Base-by-base conservation (phyloP, 2,888 invertebrate species). In the Ischnus inquisitorius region DNA sequence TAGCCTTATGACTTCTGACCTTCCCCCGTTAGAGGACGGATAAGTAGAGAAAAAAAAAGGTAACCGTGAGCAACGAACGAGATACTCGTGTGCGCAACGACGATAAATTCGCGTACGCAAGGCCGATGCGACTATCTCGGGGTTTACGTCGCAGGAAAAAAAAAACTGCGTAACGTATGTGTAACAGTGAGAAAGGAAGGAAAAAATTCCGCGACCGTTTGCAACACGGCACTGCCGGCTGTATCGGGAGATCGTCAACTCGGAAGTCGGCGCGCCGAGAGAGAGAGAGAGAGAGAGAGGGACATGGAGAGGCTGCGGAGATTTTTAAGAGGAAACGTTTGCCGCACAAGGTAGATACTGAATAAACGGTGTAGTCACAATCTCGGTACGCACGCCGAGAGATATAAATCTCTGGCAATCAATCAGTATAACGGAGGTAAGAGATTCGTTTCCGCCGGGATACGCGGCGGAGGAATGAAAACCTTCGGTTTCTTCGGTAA, bases 51-150 rank as follows among this genome's bases (percentile, higher is more conserved):
- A 34, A 5, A 84, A 77, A 85, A 88, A 86, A 82, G 67, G 79
- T 77, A 87, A 79, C 84, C 83, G 75, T 83, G 82, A 87, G 78
- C 72, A 65, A 12, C 39, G 34, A 34, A 68, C 60, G 57, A n/a
- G n/a, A 71, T 34, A 57, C 57, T 10, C 51, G 16, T 10, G 16
- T 71, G 54, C 67, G 67, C 67, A 83, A 68, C 34, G 77, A 84
- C 88, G 89, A 92, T 91, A 90, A 92, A 92, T 92, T 90, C 89
- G 88, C 89, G 85, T 88, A 86, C 82, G 88, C 90, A 90, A 91
- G 92, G 91, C 86, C 89, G 84, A 67, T 54, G 41, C 14, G 25
- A 46, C 16, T 51, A 48, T 51, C 68, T 68, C 28, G 60, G 12
- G 5, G 25, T 14, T 28, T n/a, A 14, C 34, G 48, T 51, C 46